Percentiles rank a stretch among this genome's conserved stretches.
Conservation (phyloP, 2,888 invertebrate species). For the Oscheius sp. region DNA sequence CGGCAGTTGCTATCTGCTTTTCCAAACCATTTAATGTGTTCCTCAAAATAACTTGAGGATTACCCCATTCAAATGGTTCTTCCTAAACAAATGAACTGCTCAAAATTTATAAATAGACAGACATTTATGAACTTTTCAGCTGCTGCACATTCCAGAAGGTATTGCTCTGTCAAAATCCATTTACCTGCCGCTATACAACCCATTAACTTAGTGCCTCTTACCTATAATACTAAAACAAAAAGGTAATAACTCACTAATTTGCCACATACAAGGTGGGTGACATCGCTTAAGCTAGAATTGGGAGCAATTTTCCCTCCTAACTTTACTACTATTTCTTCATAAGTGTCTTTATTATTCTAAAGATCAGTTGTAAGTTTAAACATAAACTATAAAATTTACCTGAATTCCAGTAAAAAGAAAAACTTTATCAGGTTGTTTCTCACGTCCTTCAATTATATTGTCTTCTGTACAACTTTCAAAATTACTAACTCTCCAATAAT, state of each 20-base stretch:
- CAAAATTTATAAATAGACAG: background rate
- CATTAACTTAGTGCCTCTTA: slow-evolving; percentile 28
- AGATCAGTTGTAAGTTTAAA: background rate
- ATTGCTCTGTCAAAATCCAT: slow-evolving; percentile 17
- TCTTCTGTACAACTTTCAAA: background rate
- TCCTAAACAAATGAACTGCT: background rate
- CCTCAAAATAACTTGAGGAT: background rate
- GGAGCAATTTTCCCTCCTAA: slow-evolving; percentile 4
- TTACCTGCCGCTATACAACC: slow-evolving; percentile 23
- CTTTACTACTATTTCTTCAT: background rate
- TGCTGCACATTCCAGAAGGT: background rate
- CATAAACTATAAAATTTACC: background rate
- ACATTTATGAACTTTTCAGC: slow-evolving; percentile 13
- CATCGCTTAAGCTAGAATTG: background rate
- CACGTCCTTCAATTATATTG: background rate
- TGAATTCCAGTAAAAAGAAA: slow-evolving; percentile 9
- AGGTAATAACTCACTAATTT: slow-evolving; percentile 1
- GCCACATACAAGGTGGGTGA: slow-evolving; percentile 24
- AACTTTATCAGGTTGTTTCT: background rate
- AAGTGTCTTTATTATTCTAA: slow-evolving; percentile 3
- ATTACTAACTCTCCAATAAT: background rate
- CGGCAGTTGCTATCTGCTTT: slow-evolving; percentile 8
- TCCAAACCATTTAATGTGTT: slow-evolving; percentile 10
- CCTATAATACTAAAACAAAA: background rate
- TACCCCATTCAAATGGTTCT: slow-evolving; percentile 18